These are phyloP conservation scores for Brachyhypopomus occidentalis DNA, from an alignment of 2,113 vertebrate genomes.

Conservation along the genomic window DNA sequence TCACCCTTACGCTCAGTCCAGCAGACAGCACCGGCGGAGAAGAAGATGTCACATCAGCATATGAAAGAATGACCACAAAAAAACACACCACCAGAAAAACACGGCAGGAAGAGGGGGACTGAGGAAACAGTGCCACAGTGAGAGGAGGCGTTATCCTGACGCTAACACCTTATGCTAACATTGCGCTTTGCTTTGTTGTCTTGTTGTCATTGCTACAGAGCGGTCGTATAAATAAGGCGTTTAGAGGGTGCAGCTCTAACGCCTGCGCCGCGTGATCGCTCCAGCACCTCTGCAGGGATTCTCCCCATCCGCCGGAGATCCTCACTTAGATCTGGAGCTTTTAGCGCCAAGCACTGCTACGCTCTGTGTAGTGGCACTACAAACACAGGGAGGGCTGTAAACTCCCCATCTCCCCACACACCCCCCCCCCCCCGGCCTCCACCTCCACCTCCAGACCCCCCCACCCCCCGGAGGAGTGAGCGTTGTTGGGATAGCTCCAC, in stretches of 20 bases:
- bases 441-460: too few relatives aligned
- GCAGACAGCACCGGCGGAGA: too few relatives aligned
- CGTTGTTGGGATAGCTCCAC: slow-evolving; percentile 69
- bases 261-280: slow-evolving; percentile 64
- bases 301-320: slow-evolving; percentile 54
- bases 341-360: slow-evolving; percentile 75
- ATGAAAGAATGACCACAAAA: too few relatives aligned
- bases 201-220: slow-evolving; percentile 67
- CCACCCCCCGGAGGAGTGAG: slow-evolving; percentile 71
- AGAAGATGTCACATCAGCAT: too few relatives aligned
- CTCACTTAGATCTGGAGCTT: slow-evolving; percentile 72
- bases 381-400: slow-evolving; percentile 75
- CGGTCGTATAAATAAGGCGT: slow-evolving; percentile 62
- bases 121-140: too few relatives aligned
- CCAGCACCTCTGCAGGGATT: slow-evolving; percentile 66
- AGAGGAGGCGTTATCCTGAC: slow-evolving; percentile 47
- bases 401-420: slow-evolving; percentile 61
- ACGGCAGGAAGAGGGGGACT: too few relatives aligned
- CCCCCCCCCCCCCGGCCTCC: too few relatives aligned
- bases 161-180: too few relatives aligned
- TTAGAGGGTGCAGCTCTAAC: slow-evolving; percentile 68
- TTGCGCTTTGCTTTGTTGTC: slow-evolving; percentile 53
- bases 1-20: too few relatives aligned
- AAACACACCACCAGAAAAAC: too few relatives aligned
- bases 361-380: slow-evolving; percentile 75